A percentile compares a stretch with the other conserved stretches of the same genome.
These are phyloP conservation scores for Saguinus midas DNA, from an alignment of 2,113 vertebrate species.

Conservation along the genomic window DNA sequence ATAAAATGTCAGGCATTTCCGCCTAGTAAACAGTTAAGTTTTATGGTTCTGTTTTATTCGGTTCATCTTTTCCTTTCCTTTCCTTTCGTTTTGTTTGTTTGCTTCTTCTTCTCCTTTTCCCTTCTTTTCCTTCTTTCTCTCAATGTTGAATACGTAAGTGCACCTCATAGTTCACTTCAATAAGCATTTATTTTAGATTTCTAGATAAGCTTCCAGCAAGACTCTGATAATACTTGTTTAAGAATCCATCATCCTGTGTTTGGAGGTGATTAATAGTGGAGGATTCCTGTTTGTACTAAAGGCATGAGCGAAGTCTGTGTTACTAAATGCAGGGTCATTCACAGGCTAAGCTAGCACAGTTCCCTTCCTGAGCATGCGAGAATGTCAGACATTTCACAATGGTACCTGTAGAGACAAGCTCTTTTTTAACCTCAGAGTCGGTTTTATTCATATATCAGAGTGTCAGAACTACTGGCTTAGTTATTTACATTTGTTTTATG, in stretches of 20 bases:
- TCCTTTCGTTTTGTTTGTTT: too few relatives aligned
- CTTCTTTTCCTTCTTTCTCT: neutral
- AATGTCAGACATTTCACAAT: conserved; percentile 51
- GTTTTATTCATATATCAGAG: conserved; percentile 75
- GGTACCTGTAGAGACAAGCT: conserved; percentile 64
- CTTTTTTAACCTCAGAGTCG: conserved; percentile 69
- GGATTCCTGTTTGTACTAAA: conserved; percentile 72
- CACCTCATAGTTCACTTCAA: conserved; percentile 74
- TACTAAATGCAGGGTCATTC: conserved; percentile 67
- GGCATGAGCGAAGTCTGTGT: conserved; percentile 60
- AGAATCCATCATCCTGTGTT: conserved; percentile 75
- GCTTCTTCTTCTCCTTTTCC: fast-evolving
- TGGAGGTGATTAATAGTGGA: conserved; percentile 77
- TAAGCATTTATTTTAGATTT: conserved; percentile 81
- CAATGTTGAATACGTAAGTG: conserved; percentile 55
- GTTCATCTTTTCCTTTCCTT: neutral
- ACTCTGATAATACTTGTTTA: conserved; percentile 79
- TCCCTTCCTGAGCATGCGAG: conserved; percentile 30
- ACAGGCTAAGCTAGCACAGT: conserved; percentile 63
- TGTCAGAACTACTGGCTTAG: conserved; percentile 79
- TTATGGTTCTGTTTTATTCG: conserved; percentile 57
- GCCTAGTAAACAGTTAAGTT: conserved; percentile 48
- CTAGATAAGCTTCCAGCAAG: conserved; percentile 77
- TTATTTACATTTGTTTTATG: conserved; percentile 84
- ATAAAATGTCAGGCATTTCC: conserved; percentile 48